Base-by-base conservation (phyloP, 2,888 invertebrate genomes). In the Leptinotarsa haldemani region DNA sequence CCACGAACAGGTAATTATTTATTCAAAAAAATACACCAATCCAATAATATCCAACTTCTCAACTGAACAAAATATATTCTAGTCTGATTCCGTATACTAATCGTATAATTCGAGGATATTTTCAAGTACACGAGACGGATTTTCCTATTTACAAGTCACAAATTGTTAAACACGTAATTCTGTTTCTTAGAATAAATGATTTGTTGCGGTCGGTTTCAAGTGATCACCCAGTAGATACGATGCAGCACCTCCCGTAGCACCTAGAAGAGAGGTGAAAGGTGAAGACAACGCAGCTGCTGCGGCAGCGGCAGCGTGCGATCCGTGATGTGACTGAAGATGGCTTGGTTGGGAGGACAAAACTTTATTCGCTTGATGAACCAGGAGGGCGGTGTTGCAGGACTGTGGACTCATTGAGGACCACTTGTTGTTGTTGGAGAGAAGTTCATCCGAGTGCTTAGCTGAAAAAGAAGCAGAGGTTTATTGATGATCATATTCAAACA, bases 211-310 rank as follows among this genome's bases (percentile, higher is more conserved):
- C 18, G 91, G 90, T 78, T 91, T 91, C 78, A 91, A 88, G 82
- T 91, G 91, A 84, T 91, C 91, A 30, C 91, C 91, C 71, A 91
- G 88, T 61, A 91, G 88, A 83, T 91, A 91, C 82, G 90, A 90
- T 76, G 91, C 91, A 12, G 88, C 87, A 47, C 87, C 85, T 65
- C 90, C 90, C 53, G 90, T 89, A 56, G 90, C 90, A 61, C 90
- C 89, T 65, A 91, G 88, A 66, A 91, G 87, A 64, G 86, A 88
- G 78, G 89, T 91, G 87, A 89, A 92, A 83, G 90, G 91, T 61
- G 89, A 90, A 78, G 88, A 90, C 81, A 87, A 91, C 88, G 85
- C 92, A 89, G 85, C 93, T 87, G 88, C 93, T 1, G 87, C 87
- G 85, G 81, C 93, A 88, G 88, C 93, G 88, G 88, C 93, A 88